phyloP scores from a whole-genome alignment of 2,113 vertebrate species.

The Strix uralensis region DNA sequence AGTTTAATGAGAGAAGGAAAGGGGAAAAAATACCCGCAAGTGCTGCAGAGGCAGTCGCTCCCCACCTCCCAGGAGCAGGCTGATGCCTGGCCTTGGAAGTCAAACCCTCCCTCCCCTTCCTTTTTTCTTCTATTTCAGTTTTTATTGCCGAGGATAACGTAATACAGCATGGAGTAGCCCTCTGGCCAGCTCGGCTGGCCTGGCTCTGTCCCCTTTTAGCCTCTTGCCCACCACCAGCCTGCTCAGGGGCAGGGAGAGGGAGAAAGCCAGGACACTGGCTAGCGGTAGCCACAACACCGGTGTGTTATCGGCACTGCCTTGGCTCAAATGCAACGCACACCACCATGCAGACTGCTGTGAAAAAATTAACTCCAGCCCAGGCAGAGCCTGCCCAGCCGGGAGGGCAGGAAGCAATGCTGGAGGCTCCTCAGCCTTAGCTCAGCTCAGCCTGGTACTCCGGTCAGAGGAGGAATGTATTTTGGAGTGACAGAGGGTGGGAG shows the following conservation, averaged over 20 bases:
- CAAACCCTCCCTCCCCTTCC: not conserved
- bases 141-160: rapidly evolving
- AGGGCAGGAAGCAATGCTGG: not conserved
- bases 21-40: rapidly evolving
- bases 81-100: too few species aligned
- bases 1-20: not conserved
- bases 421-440: too few species aligned
- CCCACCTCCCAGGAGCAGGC: not conserved
- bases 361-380: too few species aligned
- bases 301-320: not conserved
- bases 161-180: rapidly evolving
- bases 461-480: not conserved
- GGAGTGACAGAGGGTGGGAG: not conserved
- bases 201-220: not conserved
- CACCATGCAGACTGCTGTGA: rapidly evolving
- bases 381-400: not conserved
- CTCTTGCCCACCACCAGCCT: not conserved
- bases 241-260: not conserved
- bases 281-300: too few species aligned
- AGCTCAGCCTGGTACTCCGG: rapidly evolving
- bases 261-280: not conserved
- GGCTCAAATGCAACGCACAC: not conserved
- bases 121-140: not conserved
- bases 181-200: not conserved
- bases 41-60: rapidly evolving